A percentile compares a stretch with the other conserved stretches of the same genome.
These are phyloP conservation scores for Drosophila subsilvestris DNA, from an alignment of 2,888 invertebrate species.

Conservation along the genomic window DNA sequence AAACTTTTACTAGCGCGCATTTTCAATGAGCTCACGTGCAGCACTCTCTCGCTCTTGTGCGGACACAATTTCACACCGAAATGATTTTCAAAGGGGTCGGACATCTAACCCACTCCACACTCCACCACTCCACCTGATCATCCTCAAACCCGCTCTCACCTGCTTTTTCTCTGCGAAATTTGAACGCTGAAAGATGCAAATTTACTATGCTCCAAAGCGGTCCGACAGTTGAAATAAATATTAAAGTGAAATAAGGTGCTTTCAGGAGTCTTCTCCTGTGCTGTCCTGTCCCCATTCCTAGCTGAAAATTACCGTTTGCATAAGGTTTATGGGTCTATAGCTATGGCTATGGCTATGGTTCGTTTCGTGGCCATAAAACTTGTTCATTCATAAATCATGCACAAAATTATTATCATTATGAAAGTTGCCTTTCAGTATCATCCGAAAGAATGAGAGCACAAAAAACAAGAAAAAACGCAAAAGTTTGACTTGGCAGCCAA, in stretches of 20 bases:
- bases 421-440: slow-evolving; percentile 75
- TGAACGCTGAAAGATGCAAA: slow-evolving; percentile 78
- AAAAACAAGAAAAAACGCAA: slow-evolving; percentile 11
- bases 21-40: slow-evolving; percentile 71
- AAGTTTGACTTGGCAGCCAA: slow-evolving; percentile 39
- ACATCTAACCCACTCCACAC: background rate
- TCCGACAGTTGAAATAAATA: slow-evolving; percentile 77
- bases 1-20: slow-evolving; percentile 68
- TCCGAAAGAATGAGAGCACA: slow-evolving; percentile 41
- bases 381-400: slow-evolving; percentile 77
- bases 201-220: slow-evolving; percentile 68
- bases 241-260: slow-evolving; percentile 70
- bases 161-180: slow-evolving; percentile 34
- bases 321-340: slow-evolving; percentile 54
- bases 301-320: slow-evolving; percentile 73
- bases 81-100: slow-evolving; percentile 67
- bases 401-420: slow-evolving; percentile 80
- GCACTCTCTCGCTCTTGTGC: slow-evolving; percentile 40
- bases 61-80: slow-evolving; percentile 75
- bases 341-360: slow-evolving; percentile 14
- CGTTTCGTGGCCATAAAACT: slow-evolving; percentile 69
- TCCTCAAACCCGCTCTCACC: slow-evolving; percentile 1
- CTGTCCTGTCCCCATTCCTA: slow-evolving; percentile 44
- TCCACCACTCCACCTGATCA: background rate
- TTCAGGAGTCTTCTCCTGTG: slow-evolving; percentile 18